phyloP scores from a whole-genome alignment of 2,888 invertebrate species.

The Keiferia lycopersicella region DNA sequence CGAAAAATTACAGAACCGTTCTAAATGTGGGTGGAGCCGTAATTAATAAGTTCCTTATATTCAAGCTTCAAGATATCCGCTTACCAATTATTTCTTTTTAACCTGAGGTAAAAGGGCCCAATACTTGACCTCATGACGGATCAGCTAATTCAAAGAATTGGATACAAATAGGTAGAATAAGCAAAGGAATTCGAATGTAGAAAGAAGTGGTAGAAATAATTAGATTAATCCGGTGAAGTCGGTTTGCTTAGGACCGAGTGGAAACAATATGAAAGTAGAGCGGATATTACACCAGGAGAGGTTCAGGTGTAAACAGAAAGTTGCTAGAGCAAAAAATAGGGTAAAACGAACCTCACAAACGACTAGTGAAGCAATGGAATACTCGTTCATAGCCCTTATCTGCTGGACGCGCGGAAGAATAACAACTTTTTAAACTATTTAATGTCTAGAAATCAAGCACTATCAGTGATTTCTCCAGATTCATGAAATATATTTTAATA shows the following conservation, averaged over 20 bases:
- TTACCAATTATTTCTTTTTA: neutral
- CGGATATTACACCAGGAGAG: slow-evolving; percentile 75
- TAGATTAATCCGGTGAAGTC: slow-evolving; percentile 66
- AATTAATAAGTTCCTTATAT: neutral
- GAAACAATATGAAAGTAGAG: slow-evolving; percentile 71
- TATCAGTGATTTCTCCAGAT: no score
- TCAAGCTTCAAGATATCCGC: neutral
- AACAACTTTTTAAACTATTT: no score
- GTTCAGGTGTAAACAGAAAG: slow-evolving; percentile 67
- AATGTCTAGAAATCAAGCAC: no score
- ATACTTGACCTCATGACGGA: neutral
- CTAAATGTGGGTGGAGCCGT: neutral
- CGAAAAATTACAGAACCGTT: slow-evolving; percentile 1
- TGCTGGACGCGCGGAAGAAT: no score
- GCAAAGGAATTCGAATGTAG: slow-evolving; percentile 24
- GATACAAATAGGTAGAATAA: slow-evolving; percentile 25
- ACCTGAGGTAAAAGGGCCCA: neutral
- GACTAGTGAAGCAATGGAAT: no score
- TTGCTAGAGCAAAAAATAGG: slow-evolving; percentile 12
- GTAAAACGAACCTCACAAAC: no score
- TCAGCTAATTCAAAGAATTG: slow-evolving; percentile 20
- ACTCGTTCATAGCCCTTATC: no score
- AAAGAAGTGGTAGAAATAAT: slow-evolving; percentile 38
- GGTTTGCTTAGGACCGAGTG: slow-evolving; percentile 71
- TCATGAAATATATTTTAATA: no score